Percentiles rank a stretch among this genome's conserved stretches.
Conservation (phyloP, 1,140 invertebrate species). For the Colletes latitarsis region DNA sequence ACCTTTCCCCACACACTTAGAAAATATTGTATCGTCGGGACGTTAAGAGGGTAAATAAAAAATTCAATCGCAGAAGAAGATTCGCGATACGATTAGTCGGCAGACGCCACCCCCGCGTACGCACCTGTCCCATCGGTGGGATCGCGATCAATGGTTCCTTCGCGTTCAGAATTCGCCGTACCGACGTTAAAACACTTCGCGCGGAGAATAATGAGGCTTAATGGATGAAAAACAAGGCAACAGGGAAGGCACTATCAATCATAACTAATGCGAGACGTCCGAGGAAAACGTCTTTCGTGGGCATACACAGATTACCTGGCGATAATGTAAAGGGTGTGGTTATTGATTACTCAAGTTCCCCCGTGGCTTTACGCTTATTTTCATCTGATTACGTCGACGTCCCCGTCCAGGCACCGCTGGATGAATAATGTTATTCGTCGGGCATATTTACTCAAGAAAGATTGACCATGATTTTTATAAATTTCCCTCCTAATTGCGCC, state of each 20-base stretch:
- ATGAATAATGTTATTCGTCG: background rate
- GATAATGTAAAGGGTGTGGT: slow-evolving; percentile 52
- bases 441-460: slow-evolving; percentile 1
- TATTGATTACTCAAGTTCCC: slow-evolving; percentile 50
- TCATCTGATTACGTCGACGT: slow-evolving; percentile 17
- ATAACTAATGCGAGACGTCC: slow-evolving; percentile 52
- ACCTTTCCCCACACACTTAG: no score
- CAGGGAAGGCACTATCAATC: slow-evolving; percentile 53
- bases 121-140: no score
- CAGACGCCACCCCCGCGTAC: no score
- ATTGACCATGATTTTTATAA: slow-evolving; percentile 3
- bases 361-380: slow-evolving; percentile 18
- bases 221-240: slow-evolving; percentile 62
- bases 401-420: background rate
- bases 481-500: slow-evolving; percentile 2
- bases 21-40: no score
- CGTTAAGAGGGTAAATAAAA: no score
- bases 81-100: no score
- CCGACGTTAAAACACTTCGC: slow-evolving; percentile 44
- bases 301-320: slow-evolving; percentile 50
- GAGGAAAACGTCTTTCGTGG: slow-evolving; percentile 50
- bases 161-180: background rate
- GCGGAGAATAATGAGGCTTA: slow-evolving; percentile 60
- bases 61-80: no score
- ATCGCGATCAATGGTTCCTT: background rate